A percentile compares a stretch with the other conserved stretches of the same genome.
phyloP scores from a whole-genome alignment of 2,113 vertebrate species.

The Oreamnos americanus region DNA sequence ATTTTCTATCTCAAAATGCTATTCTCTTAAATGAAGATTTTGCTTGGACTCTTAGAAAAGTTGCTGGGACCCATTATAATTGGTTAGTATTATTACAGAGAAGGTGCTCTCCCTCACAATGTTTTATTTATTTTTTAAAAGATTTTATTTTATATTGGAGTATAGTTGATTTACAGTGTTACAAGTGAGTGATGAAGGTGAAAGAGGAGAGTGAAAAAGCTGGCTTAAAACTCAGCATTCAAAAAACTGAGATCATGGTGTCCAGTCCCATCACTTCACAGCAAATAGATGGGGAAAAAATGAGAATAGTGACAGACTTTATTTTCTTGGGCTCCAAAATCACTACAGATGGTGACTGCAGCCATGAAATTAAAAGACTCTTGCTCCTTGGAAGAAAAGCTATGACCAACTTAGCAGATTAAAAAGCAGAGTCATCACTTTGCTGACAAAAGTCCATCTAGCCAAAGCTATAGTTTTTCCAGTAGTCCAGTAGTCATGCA shows the following conservation, averaged over 20 bases:
- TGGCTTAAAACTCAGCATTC: neutral
- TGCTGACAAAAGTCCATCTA: neutral
- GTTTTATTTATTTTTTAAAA: neutral
- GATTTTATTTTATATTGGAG: neutral
- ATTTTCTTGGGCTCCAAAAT: neutral
- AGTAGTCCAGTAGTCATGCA: neutral
- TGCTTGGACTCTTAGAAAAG: neutral
- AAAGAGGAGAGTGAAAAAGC: neutral
- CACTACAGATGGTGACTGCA: neutral
- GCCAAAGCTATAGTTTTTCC: neutral
- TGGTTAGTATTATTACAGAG: neutral
- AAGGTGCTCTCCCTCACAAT: neutral
- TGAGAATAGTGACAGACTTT: neutral
- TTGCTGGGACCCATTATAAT: neutral
- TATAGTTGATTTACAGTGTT: neutral
- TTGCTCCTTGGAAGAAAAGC: neutral
- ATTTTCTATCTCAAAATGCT: neutral
- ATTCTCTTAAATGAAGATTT: neutral
- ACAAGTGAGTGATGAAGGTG: neutral
- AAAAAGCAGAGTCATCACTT: neutral
- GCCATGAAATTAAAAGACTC: neutral
- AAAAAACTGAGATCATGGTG: neutral
- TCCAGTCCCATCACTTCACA: neutral
- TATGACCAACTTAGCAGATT: neutral
- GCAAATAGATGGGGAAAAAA: neutral